Percentiles rank a stretch among this genome's conserved stretches.
Evolutionary conservation across 2,888 invertebrate genomes (phyloP).

Genomic region (Euzophera pinguis): DNA sequence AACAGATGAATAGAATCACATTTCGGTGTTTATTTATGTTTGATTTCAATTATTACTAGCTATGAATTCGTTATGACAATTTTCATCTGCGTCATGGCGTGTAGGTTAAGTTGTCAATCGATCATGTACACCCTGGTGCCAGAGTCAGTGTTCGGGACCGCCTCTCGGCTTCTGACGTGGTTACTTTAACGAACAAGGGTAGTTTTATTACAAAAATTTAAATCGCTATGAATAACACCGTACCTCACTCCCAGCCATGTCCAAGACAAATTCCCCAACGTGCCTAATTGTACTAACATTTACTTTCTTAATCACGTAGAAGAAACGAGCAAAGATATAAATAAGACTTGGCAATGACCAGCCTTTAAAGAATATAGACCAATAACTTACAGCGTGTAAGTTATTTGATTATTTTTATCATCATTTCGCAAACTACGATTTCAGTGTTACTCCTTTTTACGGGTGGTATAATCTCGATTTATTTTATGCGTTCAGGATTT

Average conservation of each 20-base stretch:
- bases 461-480: too few relatives aligned
- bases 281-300: conserved; percentile 71
- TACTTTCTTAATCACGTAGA: conserved; percentile 68
- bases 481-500: too few relatives aligned
- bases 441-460: not conserved
- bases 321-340: conserved; percentile 42
- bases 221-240: conserved; percentile 21
- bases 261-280: conserved; percentile 55
- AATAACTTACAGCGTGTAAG: conserved; percentile 12
- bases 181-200: too few relatives aligned
- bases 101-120: too few relatives aligned
- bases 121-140: too few relatives aligned
- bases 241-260: conserved; percentile 26
- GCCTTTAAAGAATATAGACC: not conserved
- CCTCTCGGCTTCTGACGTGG: too few relatives aligned
- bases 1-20: too few relatives aligned
- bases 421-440: not conserved
- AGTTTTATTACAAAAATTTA: not conserved
- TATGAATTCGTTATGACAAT: too few relatives aligned
- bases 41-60: too few relatives aligned
- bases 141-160: too few relatives aligned
- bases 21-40: too few relatives aligned
- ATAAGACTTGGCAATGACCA: conserved; percentile 27
- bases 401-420: conserved; percentile 10
- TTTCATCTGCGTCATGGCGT: too few relatives aligned